Evolutionary conservation across 1,140 invertebrate genomes (phyloP).

Genomic region (Rhysida immarginata): DNA sequence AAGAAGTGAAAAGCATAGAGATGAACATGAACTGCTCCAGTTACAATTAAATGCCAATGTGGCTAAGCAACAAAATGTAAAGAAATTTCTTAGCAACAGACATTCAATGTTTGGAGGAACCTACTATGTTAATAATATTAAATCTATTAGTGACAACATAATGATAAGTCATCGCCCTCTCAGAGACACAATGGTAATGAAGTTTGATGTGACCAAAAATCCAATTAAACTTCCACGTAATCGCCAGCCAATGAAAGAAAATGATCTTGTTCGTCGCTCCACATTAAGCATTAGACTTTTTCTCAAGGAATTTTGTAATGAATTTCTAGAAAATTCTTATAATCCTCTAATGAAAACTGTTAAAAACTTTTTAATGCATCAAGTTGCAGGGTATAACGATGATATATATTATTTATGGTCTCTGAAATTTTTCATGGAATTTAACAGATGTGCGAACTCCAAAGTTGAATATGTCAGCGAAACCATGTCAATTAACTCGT

Average conservation of each 20-base stretch:
- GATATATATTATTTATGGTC: constrained; percentile 89
- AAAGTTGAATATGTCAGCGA: constrained; percentile 77
- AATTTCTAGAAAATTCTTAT: constrained; percentile 80
- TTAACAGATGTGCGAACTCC: constrained; percentile 70
- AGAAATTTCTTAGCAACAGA: constrained; percentile 29
- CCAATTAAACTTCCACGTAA: constrained; percentile 49
- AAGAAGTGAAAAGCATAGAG: constrained; percentile 57
- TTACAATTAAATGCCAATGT: too few relatives aligned
- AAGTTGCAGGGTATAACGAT: constrained; percentile 53
- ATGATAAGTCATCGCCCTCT: constrained; percentile 76
- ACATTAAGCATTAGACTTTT: constrained; percentile 66
- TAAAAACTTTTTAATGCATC: constrained; percentile 43
- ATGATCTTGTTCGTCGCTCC: constrained; percentile 45
- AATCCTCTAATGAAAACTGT: constrained; percentile 76
- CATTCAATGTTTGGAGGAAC: constrained; percentile 88
- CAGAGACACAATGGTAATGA: constrained; percentile 50
- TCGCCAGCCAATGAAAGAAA: constrained; percentile 40
- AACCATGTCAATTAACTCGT: constrained; percentile 72
- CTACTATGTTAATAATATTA: constrained; percentile 79
- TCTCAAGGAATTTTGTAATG: constrained; percentile 84
- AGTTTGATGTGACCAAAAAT: constrained; percentile 59
- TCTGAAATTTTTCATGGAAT: constrained; percentile 92
- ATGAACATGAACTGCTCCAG: constrained; percentile 63
- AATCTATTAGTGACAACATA: constrained; percentile 79
- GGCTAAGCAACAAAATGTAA: constrained; percentile 8